Base-by-base conservation (phyloP, 2,797 vertebrate species). In the Limnodromus scolopaceus region DNA sequence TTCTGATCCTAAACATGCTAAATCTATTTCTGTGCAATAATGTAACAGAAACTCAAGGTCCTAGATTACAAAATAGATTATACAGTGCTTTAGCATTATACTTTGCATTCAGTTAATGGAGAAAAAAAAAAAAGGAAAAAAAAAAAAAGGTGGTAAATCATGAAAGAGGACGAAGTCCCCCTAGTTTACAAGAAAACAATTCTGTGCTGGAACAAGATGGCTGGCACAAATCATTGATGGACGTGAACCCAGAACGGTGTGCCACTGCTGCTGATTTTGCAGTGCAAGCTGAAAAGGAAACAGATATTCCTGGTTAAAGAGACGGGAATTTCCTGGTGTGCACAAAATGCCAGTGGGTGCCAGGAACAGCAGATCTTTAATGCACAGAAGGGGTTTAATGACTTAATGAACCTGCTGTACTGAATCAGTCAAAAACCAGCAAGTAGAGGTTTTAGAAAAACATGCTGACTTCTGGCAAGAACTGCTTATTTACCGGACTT, bases 381-480 rank as follows among this genome's bases (percentile, higher is more conserved):
- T 54, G 75, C 45, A 43, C 39, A 60, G 85, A 90, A 88, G 16
- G 68, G 13, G 17, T 74, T 92, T 95, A 77, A 90, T 82, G 90
- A 49, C 51, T 91, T 93, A 64, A 82, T 95, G 86, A 95, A 81
- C 66, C 58, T 93, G 72, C 70, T 90, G 38, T 38, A 76, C 61
- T 66, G 74, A 82, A 87, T 79, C 64, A 60, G 64, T 82, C 61
- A 81, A 78, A 91, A 90, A 4, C 1, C 27, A 80, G 64, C 38
- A 48, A 82, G 28, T 10, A 55, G 38, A 93, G 36, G 54, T 53
- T 94, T 88, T 58, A 89, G 64, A 60, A 95, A 87, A 92, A 84
- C 24, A 46, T 41, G 16, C 39, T 82, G 74, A 39, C 51, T 96
- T 86, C 70, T 82, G 58, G 41, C 30, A 89, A 90, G 78, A 60